A percentile compares a stretch with the other conserved stretches of the same genome.
phyloP scores from a whole-genome alignment of 92 coral and sea anemone genomes.

The Bergia puertoricense region DNA sequence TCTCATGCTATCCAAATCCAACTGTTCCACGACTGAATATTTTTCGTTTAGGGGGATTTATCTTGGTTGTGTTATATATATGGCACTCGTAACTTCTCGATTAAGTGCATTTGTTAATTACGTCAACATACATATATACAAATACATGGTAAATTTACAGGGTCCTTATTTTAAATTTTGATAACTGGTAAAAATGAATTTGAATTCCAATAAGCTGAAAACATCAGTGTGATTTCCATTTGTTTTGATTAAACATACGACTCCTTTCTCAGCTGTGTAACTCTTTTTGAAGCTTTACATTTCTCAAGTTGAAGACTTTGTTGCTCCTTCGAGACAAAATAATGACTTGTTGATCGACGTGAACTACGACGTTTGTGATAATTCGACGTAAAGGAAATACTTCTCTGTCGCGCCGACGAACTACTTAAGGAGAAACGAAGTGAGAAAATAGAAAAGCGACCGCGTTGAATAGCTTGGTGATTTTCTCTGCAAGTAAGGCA shows the following conservation, averaged over 20 bases:
- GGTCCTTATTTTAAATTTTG: too few relatives aligned
- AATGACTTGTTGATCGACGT: not conserved
- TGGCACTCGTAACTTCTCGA: too few relatives aligned
- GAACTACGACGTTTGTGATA: not conserved
- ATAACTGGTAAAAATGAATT: not conserved
- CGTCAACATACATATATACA: too few relatives aligned
- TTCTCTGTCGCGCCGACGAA: not conserved
- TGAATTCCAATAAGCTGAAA: not conserved
- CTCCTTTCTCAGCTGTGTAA: not conserved
- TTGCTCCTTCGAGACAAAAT: not conserved
- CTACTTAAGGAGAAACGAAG: constrained; percentile 38
- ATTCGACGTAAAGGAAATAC: not conserved
- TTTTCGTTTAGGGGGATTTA: too few relatives aligned
- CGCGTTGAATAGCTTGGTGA: not conserved
- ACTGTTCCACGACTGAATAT: too few relatives aligned
- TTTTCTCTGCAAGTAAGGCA: not conserved
- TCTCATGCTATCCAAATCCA: too few relatives aligned
- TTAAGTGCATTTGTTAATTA: too few relatives aligned
- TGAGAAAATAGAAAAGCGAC: constrained; percentile 33
- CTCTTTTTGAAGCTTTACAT: not conserved
- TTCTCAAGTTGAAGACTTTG: not conserved
- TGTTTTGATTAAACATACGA: not conserved
- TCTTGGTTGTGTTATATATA: too few relatives aligned
- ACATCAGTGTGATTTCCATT: not conserved
- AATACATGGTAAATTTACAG: too few relatives aligned